phyloP scores from a whole-genome alignment of 2,797 vertebrate species.

The Lateolabrax maculatus region DNA sequence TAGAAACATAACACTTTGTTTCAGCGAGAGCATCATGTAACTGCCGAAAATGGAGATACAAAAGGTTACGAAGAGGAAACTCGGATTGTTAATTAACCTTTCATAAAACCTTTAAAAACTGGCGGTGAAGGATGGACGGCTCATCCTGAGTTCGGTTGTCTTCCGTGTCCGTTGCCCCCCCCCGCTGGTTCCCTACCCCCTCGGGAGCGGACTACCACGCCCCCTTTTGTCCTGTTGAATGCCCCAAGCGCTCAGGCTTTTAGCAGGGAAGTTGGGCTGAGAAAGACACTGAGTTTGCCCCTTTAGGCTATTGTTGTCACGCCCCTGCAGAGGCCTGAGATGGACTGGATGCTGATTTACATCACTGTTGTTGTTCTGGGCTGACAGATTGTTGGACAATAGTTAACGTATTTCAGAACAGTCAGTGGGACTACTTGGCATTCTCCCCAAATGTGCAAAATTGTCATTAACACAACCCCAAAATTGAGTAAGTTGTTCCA shows the following conservation, averaged over 20 bases:
- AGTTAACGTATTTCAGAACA: not conserved
- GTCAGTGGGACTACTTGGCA: not conserved
- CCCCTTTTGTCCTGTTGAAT: slow-evolving; percentile 69
- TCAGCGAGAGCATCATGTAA: not conserved
- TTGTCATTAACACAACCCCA: not conserved
- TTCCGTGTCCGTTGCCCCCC: not conserved
- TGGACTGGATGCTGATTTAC: slow-evolving; percentile 24
- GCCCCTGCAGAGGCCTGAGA: slow-evolving; percentile 12
- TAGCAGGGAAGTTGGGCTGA: slow-evolving; percentile 45
- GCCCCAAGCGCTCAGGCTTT: slow-evolving; percentile 21
- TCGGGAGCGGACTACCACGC: not conserved
- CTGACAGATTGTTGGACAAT: not conserved
- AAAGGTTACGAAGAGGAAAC: not conserved
- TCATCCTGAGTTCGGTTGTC: slow-evolving; percentile 8
- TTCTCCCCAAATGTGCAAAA: not conserved
- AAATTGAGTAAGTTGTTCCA: not conserved
- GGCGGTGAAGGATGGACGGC: not conserved
- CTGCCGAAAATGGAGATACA: not conserved
- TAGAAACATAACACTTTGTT: too few relatives aligned
- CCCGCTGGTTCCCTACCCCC: slow-evolving; percentile 33
- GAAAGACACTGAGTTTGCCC: slow-evolving; percentile 32
- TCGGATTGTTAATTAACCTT: too few relatives aligned
- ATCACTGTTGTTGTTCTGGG: slow-evolving; percentile 5
- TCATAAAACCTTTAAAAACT: not conserved
- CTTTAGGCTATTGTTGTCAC: slow-evolving; percentile 35